phyloP scores from a whole-genome alignment of 2,113 vertebrate genomes.

The Zosterops pallidus region DNA sequence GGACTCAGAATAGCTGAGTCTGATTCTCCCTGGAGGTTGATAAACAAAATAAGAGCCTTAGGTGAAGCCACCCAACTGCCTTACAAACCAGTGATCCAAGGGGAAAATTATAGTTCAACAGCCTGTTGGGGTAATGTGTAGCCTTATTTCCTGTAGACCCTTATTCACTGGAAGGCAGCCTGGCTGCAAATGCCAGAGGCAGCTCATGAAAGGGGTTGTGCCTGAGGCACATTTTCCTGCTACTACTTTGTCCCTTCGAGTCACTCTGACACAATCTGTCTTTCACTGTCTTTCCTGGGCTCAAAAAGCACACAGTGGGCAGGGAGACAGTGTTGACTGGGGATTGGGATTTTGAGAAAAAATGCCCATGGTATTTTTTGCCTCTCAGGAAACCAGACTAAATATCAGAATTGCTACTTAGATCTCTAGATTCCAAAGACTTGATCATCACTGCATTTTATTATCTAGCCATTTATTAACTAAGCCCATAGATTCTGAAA shows the following conservation, averaged over 20 bases:
- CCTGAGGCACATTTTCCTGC: neutral
- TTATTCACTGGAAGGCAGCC: neutral
- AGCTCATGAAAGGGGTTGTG: neutral
- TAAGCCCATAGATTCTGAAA: neutral
- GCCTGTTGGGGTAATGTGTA: neutral
- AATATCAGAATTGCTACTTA: neutral
- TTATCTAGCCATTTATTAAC: conserved; percentile 28
- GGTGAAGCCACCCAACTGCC: neutral
- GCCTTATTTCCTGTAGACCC: neutral
- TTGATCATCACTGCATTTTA: neutral
- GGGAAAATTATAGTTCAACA: neutral
- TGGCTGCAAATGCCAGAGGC: neutral
- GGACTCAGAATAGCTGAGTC: neutral
- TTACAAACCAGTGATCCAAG: neutral
- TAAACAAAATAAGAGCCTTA: neutral
- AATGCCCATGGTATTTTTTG: neutral
- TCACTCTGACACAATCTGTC: neutral
- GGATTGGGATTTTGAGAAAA: neutral
- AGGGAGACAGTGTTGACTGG: neutral
- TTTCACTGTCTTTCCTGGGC: neutral
- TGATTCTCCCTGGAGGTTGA: neutral
- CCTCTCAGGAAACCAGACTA: neutral
- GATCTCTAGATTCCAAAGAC: neutral
- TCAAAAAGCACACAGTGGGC: neutral
- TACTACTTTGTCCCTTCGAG: neutral